Conservation (phyloP, 2,797 vertebrate species). For the Micromesistius poutassou region DNA sequence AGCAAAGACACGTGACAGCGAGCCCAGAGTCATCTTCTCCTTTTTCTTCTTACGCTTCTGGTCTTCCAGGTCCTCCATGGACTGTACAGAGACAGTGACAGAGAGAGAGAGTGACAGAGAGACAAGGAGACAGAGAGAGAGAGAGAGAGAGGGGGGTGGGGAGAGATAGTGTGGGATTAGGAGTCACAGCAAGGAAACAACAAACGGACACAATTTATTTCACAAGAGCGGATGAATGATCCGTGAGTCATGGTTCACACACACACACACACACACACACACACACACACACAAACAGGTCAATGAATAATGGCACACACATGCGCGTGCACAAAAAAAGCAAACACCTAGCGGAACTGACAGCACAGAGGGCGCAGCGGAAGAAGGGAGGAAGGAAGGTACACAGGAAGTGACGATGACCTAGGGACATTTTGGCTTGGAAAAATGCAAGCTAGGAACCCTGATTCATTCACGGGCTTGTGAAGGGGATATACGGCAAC, state of each 20-base stretch:
- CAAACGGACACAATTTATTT: not conserved
- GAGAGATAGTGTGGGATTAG: not conserved
- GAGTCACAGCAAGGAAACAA: not conserved
- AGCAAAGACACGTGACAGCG: conserved; percentile 93
- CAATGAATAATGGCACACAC: not conserved
- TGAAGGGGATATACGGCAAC: not conserved
- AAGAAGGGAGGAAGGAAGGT: not conserved
- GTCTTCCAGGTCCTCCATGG: conserved; percentile 98
- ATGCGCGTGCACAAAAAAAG: not conserved
- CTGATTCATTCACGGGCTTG: not conserved
- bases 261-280: conserved; percentile 2
- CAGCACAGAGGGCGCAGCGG: not conserved
- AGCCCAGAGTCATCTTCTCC: conserved; percentile 97
- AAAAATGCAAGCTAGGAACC: not conserved
- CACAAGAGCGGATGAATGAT: conserved; percentile 21
- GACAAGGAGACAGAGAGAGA: not conserved
- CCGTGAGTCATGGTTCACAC: not conserved
- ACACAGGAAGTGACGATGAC: not conserved
- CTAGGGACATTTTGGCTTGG: not conserved
- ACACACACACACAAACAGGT: not conserved
- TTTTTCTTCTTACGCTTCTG: conserved; percentile 99
- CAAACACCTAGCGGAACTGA: not conserved
- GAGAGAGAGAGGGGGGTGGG: not conserved
- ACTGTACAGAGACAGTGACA: conserved; percentile 66
- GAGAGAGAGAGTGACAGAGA: conserved; percentile 15